These are phyloP conservation scores for Hippocampus barbouri DNA, from an alignment of 2,113 vertebrate genomes.

Conservation along the genomic window DNA sequence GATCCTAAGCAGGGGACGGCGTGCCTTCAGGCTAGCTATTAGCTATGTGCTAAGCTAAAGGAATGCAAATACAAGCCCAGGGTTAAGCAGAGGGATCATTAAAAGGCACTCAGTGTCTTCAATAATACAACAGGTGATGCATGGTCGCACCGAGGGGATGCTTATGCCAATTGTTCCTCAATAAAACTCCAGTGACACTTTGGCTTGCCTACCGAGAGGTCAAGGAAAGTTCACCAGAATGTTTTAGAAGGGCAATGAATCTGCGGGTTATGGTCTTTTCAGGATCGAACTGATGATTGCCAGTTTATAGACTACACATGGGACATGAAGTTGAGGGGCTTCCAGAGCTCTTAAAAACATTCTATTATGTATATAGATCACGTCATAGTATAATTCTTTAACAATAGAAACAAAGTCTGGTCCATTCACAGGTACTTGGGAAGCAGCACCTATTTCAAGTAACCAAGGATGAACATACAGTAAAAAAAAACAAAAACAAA, in stretches of 20 bases:
- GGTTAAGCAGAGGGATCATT: constrained; percentile 61
- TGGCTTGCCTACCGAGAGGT: constrained; percentile 40
- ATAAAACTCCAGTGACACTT: constrained; percentile 56
- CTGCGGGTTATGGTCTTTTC: constrained; percentile 32
- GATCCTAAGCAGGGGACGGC: constrained; percentile 47
- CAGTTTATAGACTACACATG: neutral
- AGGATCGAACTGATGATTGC: constrained; percentile 17
- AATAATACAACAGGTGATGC: constrained; percentile 69
- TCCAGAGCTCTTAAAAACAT: neutral
- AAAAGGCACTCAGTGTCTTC: constrained; percentile 57
- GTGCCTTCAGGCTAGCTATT: constrained; percentile 62
- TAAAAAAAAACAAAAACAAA: too few species aligned
- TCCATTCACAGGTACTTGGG: too few species aligned
- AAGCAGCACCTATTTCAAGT: too few species aligned
- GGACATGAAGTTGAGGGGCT: neutral
- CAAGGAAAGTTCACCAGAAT: constrained; percentile 45
- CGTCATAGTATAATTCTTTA: too few species aligned
- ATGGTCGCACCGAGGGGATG: constrained; percentile 49
- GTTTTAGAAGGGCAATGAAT: constrained; percentile 15
- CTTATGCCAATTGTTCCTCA: constrained; percentile 53
- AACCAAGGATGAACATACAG: too few species aligned
- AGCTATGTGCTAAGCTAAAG: constrained; percentile 69
- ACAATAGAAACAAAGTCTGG: too few species aligned
- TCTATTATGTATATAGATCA: neutral
- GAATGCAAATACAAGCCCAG: constrained; percentile 65